Evolutionary conservation across 2,888 invertebrate genomes (phyloP).

Genomic region (Amphipoea lucens): DNA sequence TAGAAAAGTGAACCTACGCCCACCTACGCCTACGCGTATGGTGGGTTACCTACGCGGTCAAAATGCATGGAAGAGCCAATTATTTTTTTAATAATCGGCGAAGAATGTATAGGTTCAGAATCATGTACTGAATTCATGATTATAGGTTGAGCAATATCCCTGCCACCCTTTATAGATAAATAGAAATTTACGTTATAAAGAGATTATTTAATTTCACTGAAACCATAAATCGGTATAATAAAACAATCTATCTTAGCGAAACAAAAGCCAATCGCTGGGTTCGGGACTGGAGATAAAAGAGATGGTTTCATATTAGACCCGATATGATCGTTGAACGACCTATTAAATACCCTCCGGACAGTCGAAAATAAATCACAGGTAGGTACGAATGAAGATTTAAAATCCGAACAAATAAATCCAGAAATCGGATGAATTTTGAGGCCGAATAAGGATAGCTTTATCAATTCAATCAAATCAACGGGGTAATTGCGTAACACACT

Average conservation of each 20-base stretch:
- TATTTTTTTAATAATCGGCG: not conserved
- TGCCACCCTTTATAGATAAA: not conserved
- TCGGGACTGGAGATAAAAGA: conserved; percentile 14
- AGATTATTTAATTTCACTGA: not conserved
- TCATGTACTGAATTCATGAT: not conserved
- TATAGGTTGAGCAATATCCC: not conserved
- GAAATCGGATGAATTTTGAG: not conserved
- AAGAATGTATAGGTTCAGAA: not conserved
- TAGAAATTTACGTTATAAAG: not conserved
- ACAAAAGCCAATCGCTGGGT: conserved; percentile 24
- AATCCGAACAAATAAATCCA: conserved; percentile 5
- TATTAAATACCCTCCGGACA: conserved; percentile 7
- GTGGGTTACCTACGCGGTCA: too few relatives aligned
- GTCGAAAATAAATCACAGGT: conserved; percentile 27
- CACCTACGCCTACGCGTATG: too few relatives aligned
- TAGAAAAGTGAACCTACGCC: too few relatives aligned
- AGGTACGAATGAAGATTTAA: not conserved
- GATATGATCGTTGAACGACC: conserved; percentile 16
- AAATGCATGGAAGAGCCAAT: not conserved
- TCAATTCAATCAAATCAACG: not conserved
- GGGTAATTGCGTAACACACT: too few relatives aligned
- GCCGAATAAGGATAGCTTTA: not conserved
- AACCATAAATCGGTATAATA: conserved; percentile 28
- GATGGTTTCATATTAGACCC: conserved; percentile 23
- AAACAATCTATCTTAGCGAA: conserved; percentile 25